Percentiles rank a stretch among this genome's conserved stretches.
These are phyloP conservation scores for Agrotis ipsilon DNA, from an alignment of 2,888 invertebrate species.

Conservation along the genomic window DNA sequence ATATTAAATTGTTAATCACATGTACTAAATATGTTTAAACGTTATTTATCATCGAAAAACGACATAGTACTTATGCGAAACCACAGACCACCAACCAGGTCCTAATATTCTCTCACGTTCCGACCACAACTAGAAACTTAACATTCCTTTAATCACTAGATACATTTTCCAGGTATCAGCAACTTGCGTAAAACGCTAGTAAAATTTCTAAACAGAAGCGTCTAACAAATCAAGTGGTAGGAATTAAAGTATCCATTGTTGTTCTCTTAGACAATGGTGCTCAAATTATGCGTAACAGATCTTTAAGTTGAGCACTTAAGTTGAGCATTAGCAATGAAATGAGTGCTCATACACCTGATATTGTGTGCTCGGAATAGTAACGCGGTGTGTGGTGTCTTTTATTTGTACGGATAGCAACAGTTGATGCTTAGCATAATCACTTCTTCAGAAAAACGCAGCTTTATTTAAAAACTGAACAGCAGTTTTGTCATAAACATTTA, in stretches of 20 bases:
- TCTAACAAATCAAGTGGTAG: constrained; percentile 38
- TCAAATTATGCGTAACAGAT: constrained; percentile 38
- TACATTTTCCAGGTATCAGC: background rate
- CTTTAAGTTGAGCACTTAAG: constrained; percentile 33
- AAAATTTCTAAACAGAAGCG: constrained; percentile 5
- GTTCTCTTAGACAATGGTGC: constrained; percentile 37
- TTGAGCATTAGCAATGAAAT: constrained; percentile 38
- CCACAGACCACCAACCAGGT: background rate
- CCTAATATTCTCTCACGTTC: constrained; percentile 1
- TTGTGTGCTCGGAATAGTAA: constrained; percentile 27
- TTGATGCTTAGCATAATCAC: background rate
- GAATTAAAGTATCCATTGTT: constrained; percentile 30
- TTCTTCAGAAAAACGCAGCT: background rate
- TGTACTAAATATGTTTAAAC: no score
- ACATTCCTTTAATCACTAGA: background rate
- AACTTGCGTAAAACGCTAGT: constrained; percentile 8
- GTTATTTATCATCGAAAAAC: no score
- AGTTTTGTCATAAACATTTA: background rate
- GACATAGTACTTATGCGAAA: no score
- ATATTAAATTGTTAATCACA: background rate
- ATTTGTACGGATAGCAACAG: background rate
- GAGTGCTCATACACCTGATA: constrained; percentile 37
- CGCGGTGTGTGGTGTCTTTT: constrained; percentile 3
- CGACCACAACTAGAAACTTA: background rate
- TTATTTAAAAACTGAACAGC: background rate